Conservation (phyloP, 2,888 invertebrate species). For the Heteromurus nitidus region DNA sequence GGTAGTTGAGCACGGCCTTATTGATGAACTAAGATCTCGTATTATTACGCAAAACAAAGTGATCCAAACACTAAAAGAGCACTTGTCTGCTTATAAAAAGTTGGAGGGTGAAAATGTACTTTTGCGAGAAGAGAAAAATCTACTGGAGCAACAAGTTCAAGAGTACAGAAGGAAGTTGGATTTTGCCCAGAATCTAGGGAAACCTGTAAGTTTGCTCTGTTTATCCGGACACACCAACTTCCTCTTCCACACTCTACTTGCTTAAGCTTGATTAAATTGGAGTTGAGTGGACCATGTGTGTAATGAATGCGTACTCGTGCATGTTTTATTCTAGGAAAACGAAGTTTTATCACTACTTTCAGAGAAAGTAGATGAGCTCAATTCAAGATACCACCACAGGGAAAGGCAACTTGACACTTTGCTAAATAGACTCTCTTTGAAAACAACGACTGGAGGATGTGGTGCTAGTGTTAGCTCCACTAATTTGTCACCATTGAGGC, state of each 20-base stretch:
- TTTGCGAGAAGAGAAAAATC: slow-evolving; percentile 60
- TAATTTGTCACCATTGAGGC: slow-evolving; percentile 38
- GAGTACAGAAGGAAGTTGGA: slow-evolving; percentile 60
- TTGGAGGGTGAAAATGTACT: slow-evolving; percentile 47
- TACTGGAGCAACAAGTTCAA: slow-evolving; percentile 58
- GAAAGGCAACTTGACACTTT: slow-evolving; percentile 68
- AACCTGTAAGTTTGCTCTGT: slow-evolving; percentile 64
- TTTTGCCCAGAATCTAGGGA: slow-evolving; percentile 61
- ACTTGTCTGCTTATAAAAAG: slow-evolving; percentile 55
- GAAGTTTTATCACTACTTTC: slow-evolving; percentile 66
- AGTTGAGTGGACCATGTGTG: no score
- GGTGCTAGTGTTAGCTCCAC: slow-evolving; percentile 28
- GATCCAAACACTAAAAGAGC: slow-evolving; percentile 62
- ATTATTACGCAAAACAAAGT: slow-evolving; percentile 67
- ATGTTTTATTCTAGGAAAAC: slow-evolving; percentile 59
- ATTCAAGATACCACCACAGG: slow-evolving; percentile 64
- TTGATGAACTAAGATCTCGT: slow-evolving; percentile 65
- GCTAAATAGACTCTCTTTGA: slow-evolving; percentile 57
- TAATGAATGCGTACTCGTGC: no score
- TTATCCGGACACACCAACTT: no score
- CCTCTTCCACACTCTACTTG: no score
- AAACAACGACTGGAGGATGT: slow-evolving; percentile 31
- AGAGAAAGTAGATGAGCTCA: slow-evolving; percentile 69
- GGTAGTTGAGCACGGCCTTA: slow-evolving; percentile 37
- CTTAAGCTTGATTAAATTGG: no score